phyloP scores from a whole-genome alignment of 2,797 vertebrate genomes.

The Labroides dimidiatus region DNA sequence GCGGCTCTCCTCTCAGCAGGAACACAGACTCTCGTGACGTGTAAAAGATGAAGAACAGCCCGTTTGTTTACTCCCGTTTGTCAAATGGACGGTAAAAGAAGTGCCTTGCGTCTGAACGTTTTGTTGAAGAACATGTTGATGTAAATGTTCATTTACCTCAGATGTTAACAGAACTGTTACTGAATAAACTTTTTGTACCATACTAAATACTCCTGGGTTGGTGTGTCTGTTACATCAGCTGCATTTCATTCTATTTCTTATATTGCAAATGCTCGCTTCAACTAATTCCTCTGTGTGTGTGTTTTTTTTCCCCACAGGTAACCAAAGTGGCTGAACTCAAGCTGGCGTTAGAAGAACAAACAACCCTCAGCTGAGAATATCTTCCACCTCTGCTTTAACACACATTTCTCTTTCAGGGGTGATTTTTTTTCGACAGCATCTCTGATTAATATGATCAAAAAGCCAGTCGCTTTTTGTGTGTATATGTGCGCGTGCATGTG shows the following conservation, averaged over 20 bases:
- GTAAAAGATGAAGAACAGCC: constrained; percentile 56
- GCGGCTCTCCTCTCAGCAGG: constrained; percentile 62
- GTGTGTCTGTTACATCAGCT: no score
- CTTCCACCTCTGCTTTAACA: no score
- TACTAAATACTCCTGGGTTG: constrained; percentile 17
- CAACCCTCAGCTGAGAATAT: no score
- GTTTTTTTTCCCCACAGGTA: no score
- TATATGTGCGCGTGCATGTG: constrained; percentile 21
- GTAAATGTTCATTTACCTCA: constrained; percentile 92
- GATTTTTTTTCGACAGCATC: no score
- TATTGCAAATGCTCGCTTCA: no score
- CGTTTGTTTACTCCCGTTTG: constrained; percentile 60
- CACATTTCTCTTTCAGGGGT: no score
- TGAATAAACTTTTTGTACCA: constrained; percentile 94
- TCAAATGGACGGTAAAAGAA: constrained; percentile 77
- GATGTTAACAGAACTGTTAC: constrained; percentile 89
- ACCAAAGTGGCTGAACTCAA: no score
- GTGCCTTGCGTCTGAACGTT: constrained; percentile 85
- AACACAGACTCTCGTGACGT: constrained; percentile 56
- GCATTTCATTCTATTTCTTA: no score
- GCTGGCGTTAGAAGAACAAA: no score
- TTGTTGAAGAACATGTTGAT: constrained; percentile 88
- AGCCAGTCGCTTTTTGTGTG: neutral
- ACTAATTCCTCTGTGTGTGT: no score
- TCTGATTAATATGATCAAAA: no score